phyloP scores from a whole-genome alignment of 2,113 vertebrate genomes.

The Apus apus region DNA sequence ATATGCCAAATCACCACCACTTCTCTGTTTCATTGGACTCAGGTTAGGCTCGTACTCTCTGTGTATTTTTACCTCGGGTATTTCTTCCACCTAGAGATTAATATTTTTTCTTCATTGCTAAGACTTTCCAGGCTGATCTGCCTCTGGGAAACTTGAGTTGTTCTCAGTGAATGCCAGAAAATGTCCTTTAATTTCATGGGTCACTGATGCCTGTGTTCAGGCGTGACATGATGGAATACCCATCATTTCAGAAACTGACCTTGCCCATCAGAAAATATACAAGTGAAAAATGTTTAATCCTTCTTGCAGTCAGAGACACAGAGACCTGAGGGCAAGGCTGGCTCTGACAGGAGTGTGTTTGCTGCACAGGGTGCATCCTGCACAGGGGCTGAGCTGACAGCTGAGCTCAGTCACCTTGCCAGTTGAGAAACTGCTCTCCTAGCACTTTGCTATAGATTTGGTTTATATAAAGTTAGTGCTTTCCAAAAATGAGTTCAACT shows the following conservation, averaged over 20 bases:
- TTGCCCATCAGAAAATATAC: background rate
- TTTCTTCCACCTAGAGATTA: background rate
- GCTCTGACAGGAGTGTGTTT: background rate
- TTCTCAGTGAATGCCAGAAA: background rate
- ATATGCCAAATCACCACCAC: background rate
- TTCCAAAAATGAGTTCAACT: background rate
- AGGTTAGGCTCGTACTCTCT: background rate
- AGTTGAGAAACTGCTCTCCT: background rate
- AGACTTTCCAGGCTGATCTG: background rate
- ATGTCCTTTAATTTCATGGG: conserved; percentile 30
- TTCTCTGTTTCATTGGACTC: background rate
- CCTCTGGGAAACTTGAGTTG: background rate
- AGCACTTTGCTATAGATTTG: background rate
- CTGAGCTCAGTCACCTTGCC: rapidly evolving
- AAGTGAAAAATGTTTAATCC: background rate
- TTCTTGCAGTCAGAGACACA: background rate
- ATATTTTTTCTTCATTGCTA: background rate
- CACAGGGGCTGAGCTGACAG: background rate
- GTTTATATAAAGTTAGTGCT: background rate
- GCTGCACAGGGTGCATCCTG: background rate
- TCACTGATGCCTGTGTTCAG: background rate
- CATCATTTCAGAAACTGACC: background rate
- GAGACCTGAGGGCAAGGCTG: background rate
- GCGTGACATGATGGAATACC: background rate
- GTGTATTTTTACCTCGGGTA: background rate